These are phyloP conservation scores for Aradophagus sp. DNA, from an alignment of 1,140 invertebrate species.

Conservation along the genomic window DNA sequence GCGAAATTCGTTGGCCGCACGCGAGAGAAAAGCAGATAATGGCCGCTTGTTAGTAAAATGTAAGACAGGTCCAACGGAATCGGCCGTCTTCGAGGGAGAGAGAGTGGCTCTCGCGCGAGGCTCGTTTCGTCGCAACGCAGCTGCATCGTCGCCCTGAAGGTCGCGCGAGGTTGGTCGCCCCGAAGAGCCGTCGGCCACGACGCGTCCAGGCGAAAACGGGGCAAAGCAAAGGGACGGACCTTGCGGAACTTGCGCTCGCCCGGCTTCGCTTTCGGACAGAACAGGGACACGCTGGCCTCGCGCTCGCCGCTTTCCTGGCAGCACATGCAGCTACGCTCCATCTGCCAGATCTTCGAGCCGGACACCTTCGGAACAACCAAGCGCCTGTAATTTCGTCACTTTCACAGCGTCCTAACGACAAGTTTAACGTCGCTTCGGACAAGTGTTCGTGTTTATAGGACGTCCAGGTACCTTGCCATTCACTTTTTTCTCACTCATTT, in stretches of 20 bases:
- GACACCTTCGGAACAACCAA: slow-evolving; percentile 80
- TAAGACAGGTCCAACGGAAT: no score
- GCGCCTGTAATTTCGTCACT: slow-evolving; percentile 2
- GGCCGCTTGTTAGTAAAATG: slow-evolving; percentile 38
- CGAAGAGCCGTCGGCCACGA: no score
- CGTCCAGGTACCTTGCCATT: no score
- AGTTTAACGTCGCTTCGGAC: no score
- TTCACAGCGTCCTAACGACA: not conserved
- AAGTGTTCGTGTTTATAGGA: no score
- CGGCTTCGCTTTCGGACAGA: slow-evolving; percentile 90
- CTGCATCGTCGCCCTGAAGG: no score
- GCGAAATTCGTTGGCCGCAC: not conserved
- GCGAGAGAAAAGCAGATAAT: slow-evolving; percentile 19
- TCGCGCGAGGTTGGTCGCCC: no score
- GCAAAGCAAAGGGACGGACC: no score
- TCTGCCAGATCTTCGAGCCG: slow-evolving; percentile 97
- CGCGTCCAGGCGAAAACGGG: no score
- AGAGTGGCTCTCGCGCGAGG: no score
- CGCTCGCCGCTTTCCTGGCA: slow-evolving; percentile 95
- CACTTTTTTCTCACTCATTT: no score
- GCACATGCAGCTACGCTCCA: slow-evolving; percentile 95
- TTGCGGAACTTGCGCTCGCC: slow-evolving; percentile 90
- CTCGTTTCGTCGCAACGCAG: slow-evolving; percentile 4
- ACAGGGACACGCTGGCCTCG: slow-evolving; percentile 90
- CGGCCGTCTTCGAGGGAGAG: no score